phyloP scores from a whole-genome alignment of 2,888 invertebrate species.

The Spisula solida region DNA sequence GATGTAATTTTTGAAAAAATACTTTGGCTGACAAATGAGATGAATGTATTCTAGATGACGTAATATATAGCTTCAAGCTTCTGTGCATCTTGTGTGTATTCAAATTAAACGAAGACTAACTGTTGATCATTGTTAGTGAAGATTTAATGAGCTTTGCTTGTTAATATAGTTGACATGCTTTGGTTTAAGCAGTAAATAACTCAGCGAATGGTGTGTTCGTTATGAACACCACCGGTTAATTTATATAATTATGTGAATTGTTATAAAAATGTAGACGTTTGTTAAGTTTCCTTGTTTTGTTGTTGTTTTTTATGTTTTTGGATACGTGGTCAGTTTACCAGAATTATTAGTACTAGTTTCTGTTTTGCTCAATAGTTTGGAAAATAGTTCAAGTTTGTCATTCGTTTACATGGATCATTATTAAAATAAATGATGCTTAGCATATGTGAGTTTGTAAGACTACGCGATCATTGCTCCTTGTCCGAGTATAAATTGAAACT shows the following conservation, averaged over 20 bases:
- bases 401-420: neutral
- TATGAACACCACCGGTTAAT: neutral
- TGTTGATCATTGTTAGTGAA: neutral
- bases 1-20: too few species aligned
- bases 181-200: neutral
- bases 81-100: neutral
- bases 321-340: constrained; percentile 3
- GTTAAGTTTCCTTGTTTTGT: constrained; percentile 24
- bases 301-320: constrained; percentile 8
- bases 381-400: neutral
- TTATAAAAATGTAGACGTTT: neutral
- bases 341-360: neutral
- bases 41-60: neutral
- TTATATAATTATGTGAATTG: neutral
- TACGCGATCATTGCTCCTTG: neutral
- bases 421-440: neutral
- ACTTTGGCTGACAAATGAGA: too few species aligned
- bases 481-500: neutral
- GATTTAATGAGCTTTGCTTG: neutral
- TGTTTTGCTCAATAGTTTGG: constrained; percentile 19
- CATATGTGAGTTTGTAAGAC: neutral
- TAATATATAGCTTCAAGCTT: neutral
- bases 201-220: neutral
- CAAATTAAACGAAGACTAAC: neutral
- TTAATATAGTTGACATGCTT: neutral